Percentiles rank a stretch among this genome's conserved stretches.
Conservation (phyloP, 2,888 invertebrate genomes). For the Caradrina kadenii region DNA sequence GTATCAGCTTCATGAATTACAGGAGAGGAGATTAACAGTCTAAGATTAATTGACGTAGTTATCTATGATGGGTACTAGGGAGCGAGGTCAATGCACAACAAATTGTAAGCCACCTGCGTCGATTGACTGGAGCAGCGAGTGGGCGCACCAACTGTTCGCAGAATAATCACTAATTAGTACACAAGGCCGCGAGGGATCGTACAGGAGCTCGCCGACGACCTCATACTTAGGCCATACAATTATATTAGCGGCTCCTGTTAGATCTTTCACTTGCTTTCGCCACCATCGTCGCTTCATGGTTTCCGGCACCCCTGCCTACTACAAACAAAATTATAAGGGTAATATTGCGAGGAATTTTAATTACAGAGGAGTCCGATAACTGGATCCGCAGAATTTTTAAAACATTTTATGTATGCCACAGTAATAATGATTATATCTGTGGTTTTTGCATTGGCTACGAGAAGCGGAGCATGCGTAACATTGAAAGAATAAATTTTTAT, state of each 20-base stretch:
- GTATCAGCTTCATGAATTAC: conserved; percentile 40
- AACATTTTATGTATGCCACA: background rate
- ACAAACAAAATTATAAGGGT: background rate
- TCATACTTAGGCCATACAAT: conserved; percentile 30
- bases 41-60: conserved; percentile 56
- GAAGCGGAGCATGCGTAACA: conserved; percentile 12
- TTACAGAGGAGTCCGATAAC: background rate
- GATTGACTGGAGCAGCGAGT: conserved; percentile 60
- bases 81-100: conserved; percentile 65
- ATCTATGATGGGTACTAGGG: conserved; percentile 48
- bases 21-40: conserved; percentile 42
- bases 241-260: conserved; percentile 8
- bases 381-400: background rate
- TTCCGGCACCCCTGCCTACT: background rate
- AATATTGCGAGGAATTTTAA: background rate
- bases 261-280: conserved; percentile 13
- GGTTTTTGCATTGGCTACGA: conserved; percentile 11
- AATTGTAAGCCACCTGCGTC: conserved; percentile 65
- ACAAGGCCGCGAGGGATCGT: conserved; percentile 56
- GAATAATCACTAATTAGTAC: conserved; percentile 64
- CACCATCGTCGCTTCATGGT: background rate
- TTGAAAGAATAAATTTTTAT: conserved; percentile 15
- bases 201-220: conserved; percentile 30
- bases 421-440: background rate
- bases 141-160: conserved; percentile 65